These are phyloP conservation scores for Hydropotes inermis DNA, from an alignment of 2,113 vertebrate species.

Conservation along the genomic window DNA sequence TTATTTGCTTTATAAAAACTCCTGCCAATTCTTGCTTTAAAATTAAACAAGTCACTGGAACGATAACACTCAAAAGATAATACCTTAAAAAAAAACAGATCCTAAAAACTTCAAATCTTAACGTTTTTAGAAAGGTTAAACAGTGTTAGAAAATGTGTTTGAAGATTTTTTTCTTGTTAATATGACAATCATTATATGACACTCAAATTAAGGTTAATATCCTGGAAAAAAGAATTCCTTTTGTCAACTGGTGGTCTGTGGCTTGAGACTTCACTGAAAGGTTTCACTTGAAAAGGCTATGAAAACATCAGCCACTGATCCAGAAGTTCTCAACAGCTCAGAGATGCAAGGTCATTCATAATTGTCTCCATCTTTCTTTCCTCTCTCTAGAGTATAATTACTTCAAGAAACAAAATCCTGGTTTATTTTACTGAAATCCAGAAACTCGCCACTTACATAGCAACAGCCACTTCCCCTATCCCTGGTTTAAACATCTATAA, in stretches of 20 bases:
- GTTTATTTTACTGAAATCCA: constrained; percentile 86
- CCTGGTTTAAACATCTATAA: constrained; percentile 76
- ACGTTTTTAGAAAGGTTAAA: constrained; percentile 77
- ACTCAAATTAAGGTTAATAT: constrained; percentile 53
- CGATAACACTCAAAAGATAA: constrained; percentile 78
- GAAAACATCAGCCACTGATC: constrained; percentile 83
- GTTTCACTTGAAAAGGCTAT: constrained; percentile 76
- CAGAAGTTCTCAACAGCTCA: constrained; percentile 82
- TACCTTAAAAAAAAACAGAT: constrained; percentile 53
- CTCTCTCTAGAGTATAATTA: constrained; percentile 85
- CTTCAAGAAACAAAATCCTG: constrained; percentile 84
- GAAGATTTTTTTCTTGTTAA: constrained; percentile 53
- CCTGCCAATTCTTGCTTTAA: constrained; percentile 81
- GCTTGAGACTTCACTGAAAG: constrained; percentile 66
- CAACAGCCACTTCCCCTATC: constrained; percentile 73
- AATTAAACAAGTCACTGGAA: constrained; percentile 78
- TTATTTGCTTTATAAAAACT: constrained; percentile 82
- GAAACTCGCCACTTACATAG: constrained; percentile 79
- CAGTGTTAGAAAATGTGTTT: constrained; percentile 69
- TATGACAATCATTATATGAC: constrained; percentile 40
- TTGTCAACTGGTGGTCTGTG: constrained; percentile 68
- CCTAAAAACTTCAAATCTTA: constrained; percentile 34
- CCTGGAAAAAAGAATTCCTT: constrained; percentile 13
- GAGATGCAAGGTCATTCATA: constrained; percentile 80
- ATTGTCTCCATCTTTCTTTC: constrained; percentile 85